Evolutionary conservation across 1,140 invertebrate species (phyloP), one percentile per base, ranked within the genome.

Genomic region (Sinonovacula constricta): DNA sequence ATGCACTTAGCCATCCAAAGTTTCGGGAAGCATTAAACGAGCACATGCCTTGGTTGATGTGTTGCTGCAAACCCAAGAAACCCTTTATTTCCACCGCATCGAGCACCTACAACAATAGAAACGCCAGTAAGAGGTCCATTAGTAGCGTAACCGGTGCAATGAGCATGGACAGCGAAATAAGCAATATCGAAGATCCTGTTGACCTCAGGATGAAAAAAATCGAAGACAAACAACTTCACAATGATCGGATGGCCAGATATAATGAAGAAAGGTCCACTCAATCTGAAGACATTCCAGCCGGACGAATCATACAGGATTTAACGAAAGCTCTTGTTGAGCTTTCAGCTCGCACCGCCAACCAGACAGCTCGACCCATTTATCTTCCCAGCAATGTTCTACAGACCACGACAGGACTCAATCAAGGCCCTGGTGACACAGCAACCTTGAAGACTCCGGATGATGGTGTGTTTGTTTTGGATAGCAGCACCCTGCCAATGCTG

Each of bases 1-100:
- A 96, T 88, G 94, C 95, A 4, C 93, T 94, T 49, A 88, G 84
- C 60, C 89, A 90, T 79, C 88, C 88, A 2, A 89, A 84, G 72
- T 90, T 89, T 81, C 70, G 88, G 30, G 83, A 83, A 36, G 86
- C 85, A 18, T 22, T 88, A 10, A 65, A 86, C 62, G 77, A 80
- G 10, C 59, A 56, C 18, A 74, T 85, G 33, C 87, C 87, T 15
- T 87, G 85, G 81, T 63, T 88, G 30, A 36, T 87, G 28, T 82
- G 81, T 65, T 87, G 87, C 51, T 88, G 87, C 75, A 72, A 39
- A 68, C 33, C 33, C 45, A 30, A 30, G 49, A 39, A 22, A 34
- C 45, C 49, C 36, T 82, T 63, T 53, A 70, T 67, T n/a, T 31
- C 28, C 39, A 68, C 12, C 30, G 59, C 70, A 24, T 67, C 71